Evolutionary conservation across 2,888 invertebrate genomes (phyloP), one percentile per base, ranked within the genome.

Genomic region (Ophioninae sp.): DNA sequence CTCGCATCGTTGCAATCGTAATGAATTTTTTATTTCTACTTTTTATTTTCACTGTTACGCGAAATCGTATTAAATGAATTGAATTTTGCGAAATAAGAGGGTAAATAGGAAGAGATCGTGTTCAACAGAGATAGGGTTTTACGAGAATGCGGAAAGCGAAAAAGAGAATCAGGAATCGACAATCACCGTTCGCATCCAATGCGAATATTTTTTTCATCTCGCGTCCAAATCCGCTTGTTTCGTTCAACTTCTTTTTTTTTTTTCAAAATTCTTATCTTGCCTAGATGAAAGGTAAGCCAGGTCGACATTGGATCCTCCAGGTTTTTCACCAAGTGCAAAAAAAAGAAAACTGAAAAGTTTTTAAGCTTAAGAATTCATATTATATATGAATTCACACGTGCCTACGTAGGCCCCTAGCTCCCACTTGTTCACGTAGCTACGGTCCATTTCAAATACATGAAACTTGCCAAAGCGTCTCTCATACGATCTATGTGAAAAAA

Each of bases 381-480:
- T n/a, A n/a, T n/a, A n/a, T 56, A 64, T 39, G 64, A 64, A 23
- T 78, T 63, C 6, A 58, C 39, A 78, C 37, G 51, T 30, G 56
- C 64, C 56, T 63, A 71, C 63, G 69, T 56, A 44, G 41, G n/a
- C n/a, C n/a, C n/a, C n/a, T n/a, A 30, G 30, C 30, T 30, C 3
- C 3, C 1, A 30, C 30, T 30, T 30, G 30, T 30, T 30, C 30
- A 30, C 30, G 30, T 30, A 71, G 22, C 2, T 78, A 63, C 56
- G 51, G 63, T 63, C 63, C 39, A 22, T 37, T 63, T 10, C 58
- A 64, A 71, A 65, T 58, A 64, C 69, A 71, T 41, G 39, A 64
- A 64, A 56, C 39, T 13, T 37, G 37, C 44, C 6, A 13, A 22
- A 3, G 51, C 13, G 51, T 51, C 13, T 51, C 13, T 10, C 13